These are phyloP conservation scores for Pseudoatta argentina DNA, from an alignment of 1,140 invertebrate species.

Conservation along the genomic window DNA sequence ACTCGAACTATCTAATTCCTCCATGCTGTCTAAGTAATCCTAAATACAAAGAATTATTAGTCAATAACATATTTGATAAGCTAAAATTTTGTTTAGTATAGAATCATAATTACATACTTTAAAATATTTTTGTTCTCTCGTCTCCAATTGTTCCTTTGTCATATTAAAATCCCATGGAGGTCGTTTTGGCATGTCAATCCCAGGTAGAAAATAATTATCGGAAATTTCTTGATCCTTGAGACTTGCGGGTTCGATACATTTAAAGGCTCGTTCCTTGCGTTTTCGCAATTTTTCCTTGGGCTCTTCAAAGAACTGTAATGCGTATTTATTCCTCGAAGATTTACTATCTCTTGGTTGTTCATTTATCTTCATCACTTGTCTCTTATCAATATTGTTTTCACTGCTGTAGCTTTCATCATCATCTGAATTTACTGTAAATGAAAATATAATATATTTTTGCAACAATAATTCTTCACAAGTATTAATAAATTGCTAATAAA, in stretches of 20 bases:
- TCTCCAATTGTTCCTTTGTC: constrained; percentile 90
- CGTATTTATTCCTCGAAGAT: constrained; percentile 88
- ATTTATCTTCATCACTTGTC: constrained; percentile 85
- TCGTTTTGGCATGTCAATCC: constrained; percentile 93
- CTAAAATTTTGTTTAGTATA: background rate
- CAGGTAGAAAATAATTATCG: constrained; percentile 91
- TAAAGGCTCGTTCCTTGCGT: constrained; percentile 89
- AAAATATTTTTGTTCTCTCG: constrained; percentile 92
- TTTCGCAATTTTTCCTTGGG: constrained; percentile 89
- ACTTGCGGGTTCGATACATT: constrained; percentile 86
- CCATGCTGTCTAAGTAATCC: constrained; percentile 88
- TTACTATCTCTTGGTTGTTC: constrained; percentile 84
- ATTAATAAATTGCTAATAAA: background rate
- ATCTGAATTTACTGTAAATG: background rate
- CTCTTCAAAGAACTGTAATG: constrained; percentile 92
- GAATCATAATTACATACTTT: constrained; percentile 85
- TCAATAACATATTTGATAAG: background rate
- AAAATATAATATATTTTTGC: background rate
- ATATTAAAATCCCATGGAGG: constrained; percentile 93
- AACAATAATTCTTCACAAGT: background rate
- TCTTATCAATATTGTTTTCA: background rate
- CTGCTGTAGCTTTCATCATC: background rate
- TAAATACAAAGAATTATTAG: constrained; percentile 78
- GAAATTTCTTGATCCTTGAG: constrained; percentile 90
- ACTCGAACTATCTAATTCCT: constrained; percentile 87